Evolutionary conservation across 2,888 invertebrate genomes (phyloP).

Genomic region (Tuberolachnus salignus): DNA sequence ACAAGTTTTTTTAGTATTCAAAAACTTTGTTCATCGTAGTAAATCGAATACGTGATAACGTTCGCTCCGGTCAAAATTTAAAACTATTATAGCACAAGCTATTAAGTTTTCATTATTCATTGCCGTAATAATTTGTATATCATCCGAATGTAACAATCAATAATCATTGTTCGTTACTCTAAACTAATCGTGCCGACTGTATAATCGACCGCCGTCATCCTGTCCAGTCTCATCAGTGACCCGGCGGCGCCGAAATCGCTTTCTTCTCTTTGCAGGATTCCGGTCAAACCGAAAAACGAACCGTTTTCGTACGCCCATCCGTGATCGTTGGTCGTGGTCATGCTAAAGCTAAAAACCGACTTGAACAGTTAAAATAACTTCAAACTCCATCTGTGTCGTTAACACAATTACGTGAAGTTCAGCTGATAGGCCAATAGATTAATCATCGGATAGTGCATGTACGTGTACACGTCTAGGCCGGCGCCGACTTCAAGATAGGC

Average conservation of each 20-base stretch:
- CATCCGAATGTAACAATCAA: too few relatives aligned
- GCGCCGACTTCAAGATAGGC: background rate
- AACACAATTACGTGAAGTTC: constrained; percentile 63
- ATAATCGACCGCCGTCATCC: constrained; percentile 66
- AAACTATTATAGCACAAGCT: too few relatives aligned
- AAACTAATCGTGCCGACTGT: constrained; percentile 65
- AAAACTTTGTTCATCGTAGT: too few relatives aligned
- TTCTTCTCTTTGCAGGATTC: constrained; percentile 67
- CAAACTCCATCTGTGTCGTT: background rate
- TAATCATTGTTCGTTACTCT: too few relatives aligned
- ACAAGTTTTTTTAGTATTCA: too few relatives aligned
- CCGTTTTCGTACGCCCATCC: constrained; percentile 67
- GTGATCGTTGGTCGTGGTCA: constrained; percentile 62
- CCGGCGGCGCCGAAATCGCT: constrained; percentile 67
- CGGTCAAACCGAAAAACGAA: constrained; percentile 68
- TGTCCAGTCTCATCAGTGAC: constrained; percentile 68
- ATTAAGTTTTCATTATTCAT: too few relatives aligned
- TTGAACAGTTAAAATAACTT: background rate
- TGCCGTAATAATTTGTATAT: too few relatives aligned
- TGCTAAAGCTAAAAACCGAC: background rate
- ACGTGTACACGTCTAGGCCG: constrained; percentile 64
- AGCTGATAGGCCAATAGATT: constrained; percentile 62
- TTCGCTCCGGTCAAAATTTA: too few relatives aligned
- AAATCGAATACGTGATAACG: too few relatives aligned
- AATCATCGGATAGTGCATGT: constrained; percentile 63